These are phyloP conservation scores for Sepioteuthis lessoniana DNA, from an alignment of 2,888 invertebrate genomes.

Conservation along the genomic window DNA sequence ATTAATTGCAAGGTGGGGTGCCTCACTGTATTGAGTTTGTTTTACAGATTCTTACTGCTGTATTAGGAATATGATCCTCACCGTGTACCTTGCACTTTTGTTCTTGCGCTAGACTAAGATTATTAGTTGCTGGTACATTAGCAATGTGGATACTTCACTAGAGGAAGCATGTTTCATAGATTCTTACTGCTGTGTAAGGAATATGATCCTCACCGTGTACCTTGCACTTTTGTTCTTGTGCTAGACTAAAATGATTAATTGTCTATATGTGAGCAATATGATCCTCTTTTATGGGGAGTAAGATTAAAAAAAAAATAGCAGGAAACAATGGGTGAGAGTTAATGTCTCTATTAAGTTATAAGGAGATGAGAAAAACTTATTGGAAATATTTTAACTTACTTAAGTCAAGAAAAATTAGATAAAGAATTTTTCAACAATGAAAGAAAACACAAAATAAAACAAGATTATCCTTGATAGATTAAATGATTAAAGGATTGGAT, in stretches of 20 bases:
- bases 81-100: neutral
- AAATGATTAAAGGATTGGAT: too few species aligned
- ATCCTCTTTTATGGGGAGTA: too few species aligned
- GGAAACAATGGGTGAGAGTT: too few species aligned
- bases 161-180: neutral
- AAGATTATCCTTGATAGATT: too few species aligned
- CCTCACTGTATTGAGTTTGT: neutral
- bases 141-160: accelerated
- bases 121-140: neutral
- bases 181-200: neutral
- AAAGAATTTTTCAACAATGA: too few species aligned
- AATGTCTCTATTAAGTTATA: too few species aligned
- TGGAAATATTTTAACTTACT: too few species aligned
- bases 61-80: neutral
- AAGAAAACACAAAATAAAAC: too few species aligned
- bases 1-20: neutral
- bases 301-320: too few species aligned
- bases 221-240: neutral
- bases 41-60: neutral
- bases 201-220: neutral
- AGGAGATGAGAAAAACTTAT: too few species aligned
- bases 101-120: neutral
- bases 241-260: neutral
- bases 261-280: neutral
- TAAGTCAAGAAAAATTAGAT: too few species aligned